Base-by-base conservation (phyloP, 2,113 vertebrate genomes). In the Bungarus multicinctus region DNA sequence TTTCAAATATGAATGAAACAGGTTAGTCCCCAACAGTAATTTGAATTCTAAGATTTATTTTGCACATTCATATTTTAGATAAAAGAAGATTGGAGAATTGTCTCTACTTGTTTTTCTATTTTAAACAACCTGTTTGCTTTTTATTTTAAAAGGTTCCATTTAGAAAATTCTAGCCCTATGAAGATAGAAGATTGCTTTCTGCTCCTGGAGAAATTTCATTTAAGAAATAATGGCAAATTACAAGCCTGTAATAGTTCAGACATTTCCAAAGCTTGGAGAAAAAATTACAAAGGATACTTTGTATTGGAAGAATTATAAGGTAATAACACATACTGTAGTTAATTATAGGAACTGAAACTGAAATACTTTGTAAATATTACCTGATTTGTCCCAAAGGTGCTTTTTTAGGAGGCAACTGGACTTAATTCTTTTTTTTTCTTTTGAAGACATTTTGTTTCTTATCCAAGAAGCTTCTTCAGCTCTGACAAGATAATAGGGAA, bases 271-370 rank as follows among this genome's bases (percentile, higher is more conserved):
- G 95, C 98, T 99, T 91, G 99, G 99, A 92, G 98, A 99, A 94
- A 98, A 96, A 96, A 97, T 99, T 95, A 99, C 99, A 2, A 98
- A 99, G 93, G 99, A 99, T 91, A 99, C 99, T 1, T 64, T 99
- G 2, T 99, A 99, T 95, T 99, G 99, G 99, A 98, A 98, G 89
- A 98, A 98, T 93, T 99, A 99, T 95, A 99, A 99, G 98, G 99
- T 98, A 96, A 95, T 91, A 30, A 18, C 60, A 2, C 20, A 60
- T n/a, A 18, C 11, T 69, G 64, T 34, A 50, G 30, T 2, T 87
- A 30, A 69, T 64, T 92, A 12, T 52, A 45, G 57, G 22, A 9
- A 74, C 10, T n/a, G 39, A 27, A 69, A 23, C 7, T 11, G 43
- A n/a, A 10, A 10, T 93, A 34, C 3, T 39, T 60, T 69, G 47